These are phyloP conservation scores for Protodeltote pygarga DNA, from an alignment of 2,888 invertebrate species.

Conservation along the genomic window DNA sequence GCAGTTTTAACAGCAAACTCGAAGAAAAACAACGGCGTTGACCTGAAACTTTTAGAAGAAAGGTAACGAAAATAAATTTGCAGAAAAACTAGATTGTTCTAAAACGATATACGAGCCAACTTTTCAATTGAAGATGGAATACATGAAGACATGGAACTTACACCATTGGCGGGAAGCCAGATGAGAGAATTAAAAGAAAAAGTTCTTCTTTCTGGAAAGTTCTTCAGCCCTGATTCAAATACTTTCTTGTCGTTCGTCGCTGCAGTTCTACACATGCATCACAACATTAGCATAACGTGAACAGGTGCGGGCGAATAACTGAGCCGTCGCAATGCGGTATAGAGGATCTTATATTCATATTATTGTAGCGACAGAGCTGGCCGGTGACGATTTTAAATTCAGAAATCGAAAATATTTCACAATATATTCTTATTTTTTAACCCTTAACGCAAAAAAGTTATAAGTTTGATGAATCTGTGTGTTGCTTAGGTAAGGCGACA, in stretches of 20 bases:
- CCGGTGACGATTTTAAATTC: slow-evolving; percentile 48
- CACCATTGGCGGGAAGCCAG: slow-evolving; percentile 29
- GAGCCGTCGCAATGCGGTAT: slow-evolving; percentile 84
- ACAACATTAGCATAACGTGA: slow-evolving; percentile 71
- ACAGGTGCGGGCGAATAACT: slow-evolving; percentile 83
- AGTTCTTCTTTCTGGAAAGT: slow-evolving; percentile 19
- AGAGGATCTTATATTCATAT: slow-evolving; percentile 79
- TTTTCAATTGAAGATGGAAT: slow-evolving; percentile 9
- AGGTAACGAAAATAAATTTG: background rate
- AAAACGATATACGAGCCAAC: slow-evolving; percentile 3
- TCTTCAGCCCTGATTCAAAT: slow-evolving; percentile 37
- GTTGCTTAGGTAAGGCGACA: too few relatives aligned
- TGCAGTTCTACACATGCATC: slow-evolving; percentile 58
- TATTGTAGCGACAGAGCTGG: slow-evolving; percentile 66
- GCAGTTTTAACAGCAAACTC: too few relatives aligned
- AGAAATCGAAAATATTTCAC: slow-evolving; percentile 48
- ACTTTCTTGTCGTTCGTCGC: slow-evolving; percentile 47
- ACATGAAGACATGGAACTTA: slow-evolving; percentile 15
- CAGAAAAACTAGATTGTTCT: background rate
- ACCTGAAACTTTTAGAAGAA: background rate
- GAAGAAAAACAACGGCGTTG: background rate
- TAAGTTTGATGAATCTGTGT: too few relatives aligned
- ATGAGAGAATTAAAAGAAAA: slow-evolving; percentile 13
- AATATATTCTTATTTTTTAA: slow-evolving; percentile 4
- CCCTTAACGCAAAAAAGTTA: too few relatives aligned